A percentile compares a stretch with the other conserved stretches of the same genome.
phyloP scores from a whole-genome alignment of 2,797 vertebrate genomes.

The Tapirus indicus region DNA sequence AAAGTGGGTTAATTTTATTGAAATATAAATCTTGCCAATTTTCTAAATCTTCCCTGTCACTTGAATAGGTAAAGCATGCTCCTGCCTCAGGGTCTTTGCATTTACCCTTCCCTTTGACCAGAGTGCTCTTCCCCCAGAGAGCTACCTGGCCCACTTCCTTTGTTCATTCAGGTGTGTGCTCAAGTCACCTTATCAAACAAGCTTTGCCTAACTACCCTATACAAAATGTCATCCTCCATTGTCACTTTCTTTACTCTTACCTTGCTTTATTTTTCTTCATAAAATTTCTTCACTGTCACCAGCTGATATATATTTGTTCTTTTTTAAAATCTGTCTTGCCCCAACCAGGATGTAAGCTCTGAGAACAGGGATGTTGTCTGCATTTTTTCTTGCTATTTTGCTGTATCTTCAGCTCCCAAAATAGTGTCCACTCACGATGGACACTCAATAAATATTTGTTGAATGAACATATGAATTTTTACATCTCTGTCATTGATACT shows the following conservation, averaged over 20 bases:
- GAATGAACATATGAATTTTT: not conserved
- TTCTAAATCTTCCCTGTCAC: not conserved
- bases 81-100: not conserved
- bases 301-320: not conserved
- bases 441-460: not conserved
- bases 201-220: not conserved
- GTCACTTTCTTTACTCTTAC: not conserved
- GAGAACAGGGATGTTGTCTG: not conserved
- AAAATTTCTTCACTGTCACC: not conserved
- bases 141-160: not conserved
- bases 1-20: not conserved
- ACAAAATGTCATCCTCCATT: not conserved
- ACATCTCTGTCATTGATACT: not conserved
- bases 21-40: not conserved
- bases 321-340: not conserved
- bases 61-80: not conserved
- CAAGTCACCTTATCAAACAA: not conserved
- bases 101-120: not conserved
- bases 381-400: not conserved
- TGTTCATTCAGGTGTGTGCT: not conserved
- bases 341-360: not conserved
- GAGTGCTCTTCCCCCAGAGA: not conserved
- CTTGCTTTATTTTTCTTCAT: conserved; percentile 27
- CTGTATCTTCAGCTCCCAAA: not conserved
- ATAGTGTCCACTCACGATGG: not conserved